Evolutionary conservation across 2,888 invertebrate genomes (phyloP).

Genomic region (Sarcophaga subvicina): DNA sequence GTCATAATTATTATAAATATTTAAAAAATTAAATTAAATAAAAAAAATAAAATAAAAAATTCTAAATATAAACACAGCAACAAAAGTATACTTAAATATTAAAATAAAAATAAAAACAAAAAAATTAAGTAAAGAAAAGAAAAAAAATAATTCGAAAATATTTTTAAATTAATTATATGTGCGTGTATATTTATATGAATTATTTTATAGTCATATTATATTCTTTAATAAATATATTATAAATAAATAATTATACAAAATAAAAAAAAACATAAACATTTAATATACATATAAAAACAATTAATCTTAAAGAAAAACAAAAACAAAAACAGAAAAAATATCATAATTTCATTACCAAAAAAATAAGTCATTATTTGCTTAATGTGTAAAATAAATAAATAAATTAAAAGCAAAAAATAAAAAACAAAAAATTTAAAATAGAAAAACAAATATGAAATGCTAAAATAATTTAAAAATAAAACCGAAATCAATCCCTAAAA

Average conservation of each 20-base stretch:
- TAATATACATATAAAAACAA: slow-evolving; percentile 71
- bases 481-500: slow-evolving; percentile 63
- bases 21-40: slow-evolving; percentile 13
- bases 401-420: slow-evolving; percentile 63
- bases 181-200: slow-evolving; percentile 69
- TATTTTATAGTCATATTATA: slow-evolving; percentile 69
- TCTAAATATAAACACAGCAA: slow-evolving; percentile 27
- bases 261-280: slow-evolving; percentile 56
- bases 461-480: slow-evolving; percentile 53
- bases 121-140: neutral
- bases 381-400: slow-evolving; percentile 69
- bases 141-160: slow-evolving; percentile 41
- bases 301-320: slow-evolving; percentile 66
- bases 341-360: slow-evolving; percentile 65
- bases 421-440: slow-evolving; percentile 5
- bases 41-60: slow-evolving; percentile 12
- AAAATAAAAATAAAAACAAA: neutral
- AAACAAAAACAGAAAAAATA: slow-evolving; percentile 55
- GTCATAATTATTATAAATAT: slow-evolving; percentile 2
- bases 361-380: slow-evolving; percentile 67
- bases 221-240: slow-evolving; percentile 63
- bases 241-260: slow-evolving; percentile 32
- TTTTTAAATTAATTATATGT: slow-evolving; percentile 68
- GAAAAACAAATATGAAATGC: slow-evolving; percentile 58
- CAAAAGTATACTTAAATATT: slow-evolving; percentile 37